phyloP scores from a whole-genome alignment of 2,888 invertebrate genomes.

The Petrolisthes manimaculis region DNA sequence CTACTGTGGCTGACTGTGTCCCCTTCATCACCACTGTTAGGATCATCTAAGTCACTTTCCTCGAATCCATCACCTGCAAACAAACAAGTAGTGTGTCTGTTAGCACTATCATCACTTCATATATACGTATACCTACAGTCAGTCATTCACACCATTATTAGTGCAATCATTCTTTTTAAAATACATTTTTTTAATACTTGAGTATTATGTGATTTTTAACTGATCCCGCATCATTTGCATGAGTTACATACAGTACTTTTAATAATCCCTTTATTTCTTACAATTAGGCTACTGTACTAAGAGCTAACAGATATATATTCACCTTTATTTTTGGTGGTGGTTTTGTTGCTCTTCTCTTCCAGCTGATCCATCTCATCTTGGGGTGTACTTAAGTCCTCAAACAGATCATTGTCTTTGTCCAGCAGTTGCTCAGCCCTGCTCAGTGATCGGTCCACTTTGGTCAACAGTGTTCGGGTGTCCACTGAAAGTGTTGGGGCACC shows the following conservation, averaged over 20 bases:
- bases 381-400: slow-evolving; percentile 26
- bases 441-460: slow-evolving; percentile 11
- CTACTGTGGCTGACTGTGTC: slow-evolving; percentile 53
- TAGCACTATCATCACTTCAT: too few species aligned
- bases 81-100: too few species aligned
- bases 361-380: neutral
- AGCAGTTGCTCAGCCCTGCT: slow-evolving; percentile 29
- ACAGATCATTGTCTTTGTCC: neutral
- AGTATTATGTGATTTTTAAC: too few species aligned
- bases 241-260: too few species aligned
- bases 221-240: too few species aligned
- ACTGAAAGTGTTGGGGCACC: slow-evolving; percentile 9
- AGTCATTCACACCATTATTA: too few species aligned
- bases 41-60: slow-evolving; percentile 12
- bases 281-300: too few species aligned
- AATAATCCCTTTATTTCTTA: too few species aligned
- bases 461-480: slow-evolving; percentile 17
- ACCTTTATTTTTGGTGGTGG: too few species aligned
- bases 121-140: too few species aligned
- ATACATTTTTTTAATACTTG: neutral
- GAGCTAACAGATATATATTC: too few species aligned
- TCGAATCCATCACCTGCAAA: neutral
- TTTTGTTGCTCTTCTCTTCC: too few species aligned
- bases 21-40: slow-evolving; percentile 25
- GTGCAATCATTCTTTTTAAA: neutral